Evolutionary conservation across 1,140 invertebrate species (phyloP).

Genomic region (Drosophila athabasca): DNA sequence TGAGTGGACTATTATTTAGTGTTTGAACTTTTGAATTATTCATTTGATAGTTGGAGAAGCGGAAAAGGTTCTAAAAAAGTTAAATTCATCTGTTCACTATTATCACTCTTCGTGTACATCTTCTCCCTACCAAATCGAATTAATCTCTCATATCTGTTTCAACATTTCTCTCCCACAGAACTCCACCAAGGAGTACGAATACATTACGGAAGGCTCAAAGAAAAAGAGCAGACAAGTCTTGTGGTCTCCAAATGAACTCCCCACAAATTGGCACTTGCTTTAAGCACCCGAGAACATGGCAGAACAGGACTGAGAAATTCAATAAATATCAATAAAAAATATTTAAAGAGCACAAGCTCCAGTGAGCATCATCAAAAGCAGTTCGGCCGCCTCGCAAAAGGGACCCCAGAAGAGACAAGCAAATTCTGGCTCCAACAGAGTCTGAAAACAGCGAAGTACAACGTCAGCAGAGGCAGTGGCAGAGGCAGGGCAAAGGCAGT

Average conservation of each 20-base stretch:
- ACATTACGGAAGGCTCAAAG: too few species aligned
- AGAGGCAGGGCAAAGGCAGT: too few species aligned
- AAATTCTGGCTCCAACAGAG: conserved; percentile 5
- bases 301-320: conserved; percentile 44
- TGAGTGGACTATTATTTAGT: not conserved
- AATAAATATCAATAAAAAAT: conserved; percentile 75
- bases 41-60: too few species aligned
- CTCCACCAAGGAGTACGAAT: not conserved
- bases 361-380: conserved; percentile 55
- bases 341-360: conserved; percentile 35
- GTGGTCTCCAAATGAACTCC: conserved; percentile 35
- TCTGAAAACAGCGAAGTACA: not conserved
- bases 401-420: not conserved
- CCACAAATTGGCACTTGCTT: conserved; percentile 53
- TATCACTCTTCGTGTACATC: too few species aligned
- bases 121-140: not conserved
- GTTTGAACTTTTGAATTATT: too few species aligned
- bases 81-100: too few species aligned
- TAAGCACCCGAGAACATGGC: conserved; percentile 8
- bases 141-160: not conserved
- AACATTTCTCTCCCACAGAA: conserved; percentile 6
- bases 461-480: not conserved
- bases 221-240: conserved; percentile 7
- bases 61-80: not conserved
- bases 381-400: conserved; percentile 14